phyloP scores from a whole-genome alignment of 2,113 vertebrate species.

The Acanthisitta chloris region DNA sequence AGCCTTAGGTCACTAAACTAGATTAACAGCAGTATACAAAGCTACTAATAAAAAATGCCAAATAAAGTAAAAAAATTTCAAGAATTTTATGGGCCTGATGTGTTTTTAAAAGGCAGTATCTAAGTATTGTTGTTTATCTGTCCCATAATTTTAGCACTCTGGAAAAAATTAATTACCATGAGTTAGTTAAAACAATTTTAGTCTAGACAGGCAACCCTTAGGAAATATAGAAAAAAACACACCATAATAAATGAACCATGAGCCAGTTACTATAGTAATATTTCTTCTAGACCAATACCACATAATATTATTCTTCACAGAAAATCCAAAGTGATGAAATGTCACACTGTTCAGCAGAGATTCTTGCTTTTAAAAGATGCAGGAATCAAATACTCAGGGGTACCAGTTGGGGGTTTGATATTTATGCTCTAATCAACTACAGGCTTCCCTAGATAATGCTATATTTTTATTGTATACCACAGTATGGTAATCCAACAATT shows the following conservation, averaged over 20 bases:
- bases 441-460: neutral
- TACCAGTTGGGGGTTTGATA: neutral
- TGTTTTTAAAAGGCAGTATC: neutral
- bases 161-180: neutral
- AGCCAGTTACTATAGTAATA: conserved; percentile 47
- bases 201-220: conserved; percentile 18
- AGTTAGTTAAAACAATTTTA: conserved; percentile 52
- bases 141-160: neutral
- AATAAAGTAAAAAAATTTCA: conserved; percentile 8
- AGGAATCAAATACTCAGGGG: neutral
- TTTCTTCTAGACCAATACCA: conserved; percentile 17
- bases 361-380: neutral
- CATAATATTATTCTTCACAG: neutral
- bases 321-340: conserved; percentile 28
- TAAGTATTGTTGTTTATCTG: conserved; percentile 1
- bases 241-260: conserved; percentile 18
- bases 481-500: conserved; percentile 10
- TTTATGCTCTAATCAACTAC: neutral
- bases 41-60: conserved; percentile 30
- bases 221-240: neutral
- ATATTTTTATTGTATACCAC: neutral
- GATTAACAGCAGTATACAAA: neutral
- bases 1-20: neutral
- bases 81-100: neutral
- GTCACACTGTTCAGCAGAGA: conserved; percentile 7